Base-by-base conservation (phyloP, 37 sponge, comb jelly and placozoan genomes). In the Geodia barretti region DNA sequence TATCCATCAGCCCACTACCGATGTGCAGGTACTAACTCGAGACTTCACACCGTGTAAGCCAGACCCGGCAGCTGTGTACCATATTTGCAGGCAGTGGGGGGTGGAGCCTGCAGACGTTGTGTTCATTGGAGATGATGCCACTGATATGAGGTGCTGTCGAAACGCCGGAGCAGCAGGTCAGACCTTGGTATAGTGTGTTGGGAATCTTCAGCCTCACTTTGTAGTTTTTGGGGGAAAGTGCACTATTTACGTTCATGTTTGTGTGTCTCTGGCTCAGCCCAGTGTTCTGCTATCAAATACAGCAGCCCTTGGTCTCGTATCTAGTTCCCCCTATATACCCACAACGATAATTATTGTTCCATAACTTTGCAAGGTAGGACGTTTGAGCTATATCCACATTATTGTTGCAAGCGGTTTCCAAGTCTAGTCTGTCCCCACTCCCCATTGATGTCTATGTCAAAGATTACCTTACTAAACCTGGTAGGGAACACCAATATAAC, bases 31-130 rank as follows among this genome's bases (percentile, higher is more conserved):
- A 9, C 23, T 92, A 9, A 81, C 85, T 37, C 78, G 93, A 26
- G 93, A 92, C 33, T 92, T 81, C 65, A 39, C 58, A 37, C 93
- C 93, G n/a, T 60, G 68, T n/a, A 92, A 92, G 31, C 93, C 93
- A 30, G 68, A 88, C 68, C 93, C 93, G 42, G 89, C 93, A 1
- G 76, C 86, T 24, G 76, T 85, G 9, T 32, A 85, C 17, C 89
- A 88, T 76, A 82, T 92, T 25, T 84, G 86, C 26, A 9, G 26
- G 28, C 41, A 81, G 38, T 92, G 93, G 93, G 41, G 33, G 0
- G 1, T 92, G 67, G 42, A 70, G 1, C 79, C 86, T 3, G 42
- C 25, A 2, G 24, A 64, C 24, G 83, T 88, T 31, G 74, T 85
- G 69, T 33, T 88, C 29, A 86, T 92, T 20, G 93, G 93, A 21